A percentile compares a stretch with the other conserved stretches of the same genome.
Conservation (phyloP, 2,888 invertebrate genomes). For the Heteromurus nitidus region DNA sequence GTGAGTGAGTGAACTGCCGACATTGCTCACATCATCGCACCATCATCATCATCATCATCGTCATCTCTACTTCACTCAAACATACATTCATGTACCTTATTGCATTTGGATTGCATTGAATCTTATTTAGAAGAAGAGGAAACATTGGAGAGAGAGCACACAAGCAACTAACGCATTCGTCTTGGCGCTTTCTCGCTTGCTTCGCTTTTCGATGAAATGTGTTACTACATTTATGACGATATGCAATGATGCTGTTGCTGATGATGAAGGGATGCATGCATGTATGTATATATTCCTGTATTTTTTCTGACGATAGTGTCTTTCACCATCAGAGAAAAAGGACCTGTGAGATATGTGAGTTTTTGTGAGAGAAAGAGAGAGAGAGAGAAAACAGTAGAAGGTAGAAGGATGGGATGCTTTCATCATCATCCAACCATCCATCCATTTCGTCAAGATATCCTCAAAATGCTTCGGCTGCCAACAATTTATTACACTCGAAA, state of each 20-base stretch:
- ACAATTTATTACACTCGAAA: conserved; percentile 74
- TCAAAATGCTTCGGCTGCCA: conserved; percentile 68
- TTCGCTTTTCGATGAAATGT: too few species aligned
- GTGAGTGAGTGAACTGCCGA: conserved; percentile 61
- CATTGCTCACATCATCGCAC: conserved; percentile 44
- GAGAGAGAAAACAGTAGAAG: conserved; percentile 29
- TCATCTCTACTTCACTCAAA: conserved; percentile 45
- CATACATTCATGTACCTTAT: conserved; percentile 30
- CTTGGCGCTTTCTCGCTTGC: too few species aligned
- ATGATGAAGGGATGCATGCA: conserved; percentile 38
- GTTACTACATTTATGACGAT: conserved; percentile 52
- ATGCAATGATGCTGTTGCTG: conserved; percentile 48
- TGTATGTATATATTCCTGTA: conserved; percentile 45
- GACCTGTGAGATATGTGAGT: conserved; percentile 3
- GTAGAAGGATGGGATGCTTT: conserved; percentile 26
- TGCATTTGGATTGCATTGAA: conserved; percentile 52
- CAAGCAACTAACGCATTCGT: too few species aligned
- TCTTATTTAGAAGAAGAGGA: conserved; percentile 12
- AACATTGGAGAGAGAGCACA: too few species aligned
- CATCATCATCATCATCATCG: too few species aligned
- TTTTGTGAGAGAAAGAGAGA: conserved; percentile 33
- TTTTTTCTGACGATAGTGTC: conserved; percentile 71
- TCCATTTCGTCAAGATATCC: conserved; percentile 59
- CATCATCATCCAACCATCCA: conserved; percentile 59
- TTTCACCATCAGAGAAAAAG: conserved; percentile 67